Conservation (phyloP, 2,113 vertebrate species). For the Holacanthus passer region DNA sequence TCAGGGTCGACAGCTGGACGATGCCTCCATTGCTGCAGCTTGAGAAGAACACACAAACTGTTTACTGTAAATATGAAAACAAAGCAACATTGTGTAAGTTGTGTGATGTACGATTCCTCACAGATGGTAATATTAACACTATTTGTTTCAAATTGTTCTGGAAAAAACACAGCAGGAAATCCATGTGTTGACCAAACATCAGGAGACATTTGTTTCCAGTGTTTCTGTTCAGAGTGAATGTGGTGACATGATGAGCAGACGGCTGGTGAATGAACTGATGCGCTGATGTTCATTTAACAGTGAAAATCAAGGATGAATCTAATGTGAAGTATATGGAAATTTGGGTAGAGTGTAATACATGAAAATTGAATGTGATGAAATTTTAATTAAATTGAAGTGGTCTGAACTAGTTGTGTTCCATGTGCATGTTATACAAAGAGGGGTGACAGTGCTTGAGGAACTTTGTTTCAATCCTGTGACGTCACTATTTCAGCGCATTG, state of each 20-base stretch:
- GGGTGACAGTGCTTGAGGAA: background rate
- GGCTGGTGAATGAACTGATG: constrained; percentile 7
- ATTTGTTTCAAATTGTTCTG: constrained; percentile 53
- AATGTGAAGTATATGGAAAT: constrained; percentile 14
- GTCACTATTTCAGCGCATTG: background rate
- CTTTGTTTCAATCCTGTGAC: too few relatives aligned
- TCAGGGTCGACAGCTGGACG: constrained; percentile 91
- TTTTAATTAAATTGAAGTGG: constrained; percentile 63
- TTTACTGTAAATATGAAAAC: constrained; percentile 47
- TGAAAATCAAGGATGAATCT: constrained; percentile 16
- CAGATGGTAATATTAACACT: constrained; percentile 52
- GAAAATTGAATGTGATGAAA: constrained; percentile 31
- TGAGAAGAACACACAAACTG: constrained; percentile 71
- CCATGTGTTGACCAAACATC: background rate
- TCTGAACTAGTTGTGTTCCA: constrained; percentile 11
- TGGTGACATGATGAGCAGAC: constrained; percentile 9
- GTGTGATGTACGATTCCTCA: constrained; percentile 41
- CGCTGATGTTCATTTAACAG: constrained; percentile 20
- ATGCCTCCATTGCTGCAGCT: constrained; percentile 90
- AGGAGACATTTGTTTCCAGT: background rate
- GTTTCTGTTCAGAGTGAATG: constrained; percentile 29
- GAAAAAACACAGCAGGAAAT: constrained; percentile 23
- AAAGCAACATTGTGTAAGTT: background rate
- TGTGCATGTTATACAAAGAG: background rate
- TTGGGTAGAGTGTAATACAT: constrained; percentile 27